A percentile compares a stretch with the other conserved stretches of the same genome.
Evolutionary conservation across 2,797 vertebrate species (phyloP).

Genomic region (Tolypeutes matacus): DNA sequence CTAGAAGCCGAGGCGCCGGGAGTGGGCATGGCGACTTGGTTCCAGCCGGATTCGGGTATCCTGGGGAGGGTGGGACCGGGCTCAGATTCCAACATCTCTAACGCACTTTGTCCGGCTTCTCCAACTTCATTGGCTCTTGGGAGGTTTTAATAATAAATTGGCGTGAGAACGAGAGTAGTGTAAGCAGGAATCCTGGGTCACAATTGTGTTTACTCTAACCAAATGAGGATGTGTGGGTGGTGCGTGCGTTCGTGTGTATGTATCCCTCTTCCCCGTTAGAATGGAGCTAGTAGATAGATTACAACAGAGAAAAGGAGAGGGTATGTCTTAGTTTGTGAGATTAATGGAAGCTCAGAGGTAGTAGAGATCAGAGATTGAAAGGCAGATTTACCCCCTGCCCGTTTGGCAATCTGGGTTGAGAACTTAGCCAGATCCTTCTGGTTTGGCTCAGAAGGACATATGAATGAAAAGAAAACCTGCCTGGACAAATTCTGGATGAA

Average conservation of each 20-base stretch:
- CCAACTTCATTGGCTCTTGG: slow-evolving; percentile 32
- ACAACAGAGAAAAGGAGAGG: background rate
- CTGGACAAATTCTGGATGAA: background rate
- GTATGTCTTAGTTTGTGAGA: background rate
- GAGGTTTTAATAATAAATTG: slow-evolving; percentile 40
- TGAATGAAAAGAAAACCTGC: slow-evolving; percentile 75
- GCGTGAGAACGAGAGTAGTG: slow-evolving; percentile 10
- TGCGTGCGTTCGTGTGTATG: too few species aligned
- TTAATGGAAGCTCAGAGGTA: slow-evolving; percentile 39
- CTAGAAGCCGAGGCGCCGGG: slow-evolving; percentile 21
- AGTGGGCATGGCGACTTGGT: slow-evolving; percentile 79
- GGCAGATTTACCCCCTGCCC: slow-evolving; percentile 35
- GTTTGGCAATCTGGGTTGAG: slow-evolving; percentile 56
- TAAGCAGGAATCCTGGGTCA: slow-evolving; percentile 12
- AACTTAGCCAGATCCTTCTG: slow-evolving; percentile 56
- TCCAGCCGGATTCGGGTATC: slow-evolving; percentile 73
- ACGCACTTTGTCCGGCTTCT: slow-evolving; percentile 50
- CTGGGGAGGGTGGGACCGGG: slow-evolving; percentile 62
- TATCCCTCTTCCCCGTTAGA: background rate
- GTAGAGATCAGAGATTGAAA: slow-evolving; percentile 55
- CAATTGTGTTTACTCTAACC: slow-evolving; percentile 49
- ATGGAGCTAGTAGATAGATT: slow-evolving; percentile 20
- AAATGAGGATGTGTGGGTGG: background rate
- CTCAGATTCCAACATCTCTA: background rate
- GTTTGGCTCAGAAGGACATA: slow-evolving; percentile 75